These are phyloP conservation scores for Adelognathus sp. DNA, from an alignment of 2,888 invertebrate species.

Conservation along the genomic window DNA sequence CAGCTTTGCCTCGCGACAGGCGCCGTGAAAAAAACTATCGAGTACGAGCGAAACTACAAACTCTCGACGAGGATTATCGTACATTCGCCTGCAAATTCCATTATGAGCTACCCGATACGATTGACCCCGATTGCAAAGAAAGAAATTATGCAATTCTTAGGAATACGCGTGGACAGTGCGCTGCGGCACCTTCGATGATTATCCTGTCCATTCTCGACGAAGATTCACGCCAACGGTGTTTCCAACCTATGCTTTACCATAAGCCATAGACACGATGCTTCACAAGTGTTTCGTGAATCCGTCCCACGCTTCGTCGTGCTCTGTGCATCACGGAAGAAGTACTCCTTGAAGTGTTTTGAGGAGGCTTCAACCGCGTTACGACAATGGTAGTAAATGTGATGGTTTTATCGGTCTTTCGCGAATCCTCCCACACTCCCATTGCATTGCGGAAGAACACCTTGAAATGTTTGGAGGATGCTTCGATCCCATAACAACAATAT, in stretches of 20 bases:
- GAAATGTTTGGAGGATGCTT: background rate
- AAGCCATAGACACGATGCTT: background rate
- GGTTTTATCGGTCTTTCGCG: background rate
- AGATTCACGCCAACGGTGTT: constrained; percentile 44
- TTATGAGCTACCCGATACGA: constrained; percentile 57
- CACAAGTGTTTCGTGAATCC: constrained; percentile 6
- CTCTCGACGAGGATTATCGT: background rate
- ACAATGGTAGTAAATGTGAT: background rate
- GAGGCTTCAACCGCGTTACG: background rate
- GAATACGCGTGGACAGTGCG: constrained; percentile 42
- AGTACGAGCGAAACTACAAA: background rate
- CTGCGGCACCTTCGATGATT: constrained; percentile 35
- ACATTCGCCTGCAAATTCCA: background rate
- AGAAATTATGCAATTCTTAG: constrained; percentile 68
- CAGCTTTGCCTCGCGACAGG: background rate
- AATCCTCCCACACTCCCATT: constrained; percentile 10
- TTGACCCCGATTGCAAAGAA: constrained; percentile 69
- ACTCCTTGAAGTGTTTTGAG: background rate
- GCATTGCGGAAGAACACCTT: background rate
- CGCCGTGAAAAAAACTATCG: background rate
- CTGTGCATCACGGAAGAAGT: too few species aligned
- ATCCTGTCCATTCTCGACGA: constrained; percentile 35
- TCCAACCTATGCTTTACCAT: background rate
- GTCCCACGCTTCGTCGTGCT: too few species aligned
- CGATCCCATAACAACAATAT: background rate